Evolutionary conservation across 1,140 invertebrate genomes (phyloP).

Genomic region (Apocrypta bakeri): DNA sequence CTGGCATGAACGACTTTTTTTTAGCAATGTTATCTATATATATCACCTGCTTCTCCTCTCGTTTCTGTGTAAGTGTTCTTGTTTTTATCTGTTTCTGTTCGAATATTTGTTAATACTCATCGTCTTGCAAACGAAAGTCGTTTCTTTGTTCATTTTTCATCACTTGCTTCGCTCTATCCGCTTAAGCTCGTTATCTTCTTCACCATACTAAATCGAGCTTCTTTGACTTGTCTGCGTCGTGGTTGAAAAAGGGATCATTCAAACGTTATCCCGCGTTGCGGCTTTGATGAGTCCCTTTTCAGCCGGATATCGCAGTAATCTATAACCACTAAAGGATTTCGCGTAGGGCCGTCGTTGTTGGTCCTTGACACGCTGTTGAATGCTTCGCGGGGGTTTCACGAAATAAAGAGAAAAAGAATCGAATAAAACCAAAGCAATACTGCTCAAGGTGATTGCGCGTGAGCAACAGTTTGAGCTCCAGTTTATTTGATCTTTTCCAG

Average conservation of each 20-base stretch:
- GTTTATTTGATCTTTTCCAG: slow-evolving; percentile 9
- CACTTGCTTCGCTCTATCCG: slow-evolving; percentile 18
- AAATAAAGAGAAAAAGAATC: not conserved
- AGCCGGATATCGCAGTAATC: slow-evolving; percentile 16
- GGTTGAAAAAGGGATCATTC: slow-evolving; percentile 28
- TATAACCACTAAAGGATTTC: slow-evolving; percentile 20
- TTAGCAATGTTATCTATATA: not conserved
- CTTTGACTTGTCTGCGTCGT: not conserved
- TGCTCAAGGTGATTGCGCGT: too few relatives aligned
- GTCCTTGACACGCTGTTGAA: not conserved
- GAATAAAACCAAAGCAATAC: not conserved
- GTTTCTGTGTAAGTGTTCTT: not conserved
- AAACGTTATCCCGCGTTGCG: slow-evolving; percentile 27
- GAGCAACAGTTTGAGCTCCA: not conserved
- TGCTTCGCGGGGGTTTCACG: slow-evolving; percentile 15
- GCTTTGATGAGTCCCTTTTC: slow-evolving; percentile 37
- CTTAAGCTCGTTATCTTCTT: slow-evolving; percentile 8
- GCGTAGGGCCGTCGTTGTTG: not conserved
- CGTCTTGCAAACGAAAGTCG: slow-evolving; percentile 33
- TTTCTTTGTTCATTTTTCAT: not conserved
- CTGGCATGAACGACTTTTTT: slow-evolving; percentile 57
- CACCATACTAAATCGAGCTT: not conserved
- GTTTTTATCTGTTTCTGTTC: not conserved
- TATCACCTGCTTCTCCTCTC: slow-evolving; percentile 33
- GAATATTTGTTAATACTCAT: slow-evolving; percentile 30